Base-by-base conservation (phyloP, 2,797 vertebrate species). In the Bovichtus diacanthus region DNA sequence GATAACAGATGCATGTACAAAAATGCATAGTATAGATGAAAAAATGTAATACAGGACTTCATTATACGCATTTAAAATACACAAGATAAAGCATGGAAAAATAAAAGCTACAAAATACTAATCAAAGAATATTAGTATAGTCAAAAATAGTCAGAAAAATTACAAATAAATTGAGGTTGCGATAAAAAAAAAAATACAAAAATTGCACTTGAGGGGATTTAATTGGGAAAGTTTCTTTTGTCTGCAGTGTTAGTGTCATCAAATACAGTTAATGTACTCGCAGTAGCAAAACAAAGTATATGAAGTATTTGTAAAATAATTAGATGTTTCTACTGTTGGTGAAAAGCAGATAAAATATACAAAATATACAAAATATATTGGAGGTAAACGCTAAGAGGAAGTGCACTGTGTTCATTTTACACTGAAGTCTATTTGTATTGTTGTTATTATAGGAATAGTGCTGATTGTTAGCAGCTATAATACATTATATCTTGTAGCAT, bases 401-500 rank as follows among this genome's bases (percentile, higher is more conserved):
- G n/a, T n/a, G n/a, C n/a, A n/a, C n/a, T n/a, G n/a, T n/a, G n/a
- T n/a, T n/a, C n/a, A n/a, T n/a, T n/a, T n/a, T n/a, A n/a, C n/a
- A n/a, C n/a, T n/a, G n/a, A n/a, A n/a, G n/a, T n/a, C n/a, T n/a
- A n/a, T n/a, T n/a, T n/a, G n/a, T n/a, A n/a, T n/a, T n/a, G n/a
- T n/a, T n/a, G n/a, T n/a, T n/a, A n/a, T n/a, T n/a, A n/a, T n/a
- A n/a, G n/a, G n/a, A n/a, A n/a, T n/a, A n/a, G n/a, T n/a, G n/a
- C n/a, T n/a, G n/a, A n/a, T n/a, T n/a, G n/a, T n/a, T n/a, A n/a
- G n/a, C n/a, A n/a, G n/a, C n/a, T n/a, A n/a, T n/a, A n/a, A n/a
- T n/a, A n/a, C n/a, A n/a, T n/a, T n/a, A n/a, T 9, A 69, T 62
- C 10, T 63, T 56, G 46, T 58, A 65, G 39, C 21, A 36, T 5